Base-by-base conservation (phyloP, 2,888 invertebrate genomes). In the Nomada fabriciana region DNA sequence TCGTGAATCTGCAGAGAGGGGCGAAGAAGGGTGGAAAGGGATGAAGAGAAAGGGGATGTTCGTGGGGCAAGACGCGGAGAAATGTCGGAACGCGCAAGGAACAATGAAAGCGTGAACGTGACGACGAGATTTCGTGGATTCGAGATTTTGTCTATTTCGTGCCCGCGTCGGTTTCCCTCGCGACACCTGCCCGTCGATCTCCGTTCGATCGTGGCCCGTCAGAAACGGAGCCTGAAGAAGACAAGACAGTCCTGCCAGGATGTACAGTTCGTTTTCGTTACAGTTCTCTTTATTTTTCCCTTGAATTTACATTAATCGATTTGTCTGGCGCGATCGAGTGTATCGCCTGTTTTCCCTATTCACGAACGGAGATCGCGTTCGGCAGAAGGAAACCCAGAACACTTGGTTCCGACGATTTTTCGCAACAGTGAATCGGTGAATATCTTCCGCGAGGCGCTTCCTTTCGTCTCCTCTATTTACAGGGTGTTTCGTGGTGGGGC, bases 351-450 rank as follows among this genome's bases (percentile, higher is more conserved):
- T 36, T 36, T 29, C 25, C 0, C 25, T 25, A 25, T 25, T 25
- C 25, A 2, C 43, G 36, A 73, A 60, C 23, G 50, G 50, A 59
- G 36, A 11, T 55, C 55, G 55, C 10, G 55, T 2, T 20, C 25
- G 59, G 29, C 42, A n/a, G 47, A 70, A 70, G 53, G 42, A n/a
- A 64, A 70, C 52, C 63, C n/a, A 67, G 60, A 60, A 72, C 42
- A 47, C 61, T 53, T 13, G 75, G 65, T 20, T 20, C 47, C 70
- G 65, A 77, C 72, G 73, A 73, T 67, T 50, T 50, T 25, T 73
- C 55, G 61, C 25, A 88, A 80, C 71, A 10, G 76, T 77, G 82
- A 36, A 89, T 85, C 79, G 69, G 83, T 80, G 85, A 89, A 47
- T 47, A 47, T 79, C 80, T 82, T 83, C 81, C 70, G 71, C 82